A percentile compares a stretch with the other conserved stretches of the same genome.
These are phyloP conservation scores for Macroteleia sp. DNA, from an alignment of 2,888 invertebrate species.

Conservation along the genomic window DNA sequence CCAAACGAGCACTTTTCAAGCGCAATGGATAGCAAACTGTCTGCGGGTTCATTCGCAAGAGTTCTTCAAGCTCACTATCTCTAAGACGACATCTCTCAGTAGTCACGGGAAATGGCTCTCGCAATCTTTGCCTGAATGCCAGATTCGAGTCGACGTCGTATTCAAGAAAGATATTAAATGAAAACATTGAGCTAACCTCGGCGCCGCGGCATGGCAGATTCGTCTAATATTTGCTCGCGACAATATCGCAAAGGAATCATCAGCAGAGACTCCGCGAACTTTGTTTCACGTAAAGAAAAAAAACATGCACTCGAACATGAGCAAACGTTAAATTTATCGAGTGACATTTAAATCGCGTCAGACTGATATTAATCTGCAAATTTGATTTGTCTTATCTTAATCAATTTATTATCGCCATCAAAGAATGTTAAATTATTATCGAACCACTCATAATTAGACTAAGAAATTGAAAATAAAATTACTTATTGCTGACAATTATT, in stretches of 20 bases:
- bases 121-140: constrained; percentile 80
- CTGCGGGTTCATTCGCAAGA: constrained; percentile 63
- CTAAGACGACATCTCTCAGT: constrained; percentile 81
- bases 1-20: constrained; percentile 58
- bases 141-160: constrained; percentile 72
- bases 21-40: constrained; percentile 57
- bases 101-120: constrained; percentile 82
- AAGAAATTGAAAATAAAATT: no score
- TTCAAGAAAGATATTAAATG: constrained; percentile 81
- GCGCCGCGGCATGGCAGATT: constrained; percentile 57
- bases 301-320: not conserved
- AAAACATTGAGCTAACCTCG: constrained; percentile 77
- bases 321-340: constrained; percentile 4
- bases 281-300: constrained; percentile 7
- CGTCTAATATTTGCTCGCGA: constrained; percentile 80
- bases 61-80: constrained; percentile 74
- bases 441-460: no score
- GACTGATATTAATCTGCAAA: constrained; percentile 12
- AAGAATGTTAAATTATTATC: no score
- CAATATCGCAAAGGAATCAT: constrained; percentile 82
- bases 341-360: constrained; percentile 29
- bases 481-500: no score
- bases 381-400: no score
- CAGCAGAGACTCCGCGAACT: constrained; percentile 64
- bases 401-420: no score